Evolutionary conservation across 2,888 invertebrate genomes (phyloP).

Genomic region (Drosophila neotestacea): DNA sequence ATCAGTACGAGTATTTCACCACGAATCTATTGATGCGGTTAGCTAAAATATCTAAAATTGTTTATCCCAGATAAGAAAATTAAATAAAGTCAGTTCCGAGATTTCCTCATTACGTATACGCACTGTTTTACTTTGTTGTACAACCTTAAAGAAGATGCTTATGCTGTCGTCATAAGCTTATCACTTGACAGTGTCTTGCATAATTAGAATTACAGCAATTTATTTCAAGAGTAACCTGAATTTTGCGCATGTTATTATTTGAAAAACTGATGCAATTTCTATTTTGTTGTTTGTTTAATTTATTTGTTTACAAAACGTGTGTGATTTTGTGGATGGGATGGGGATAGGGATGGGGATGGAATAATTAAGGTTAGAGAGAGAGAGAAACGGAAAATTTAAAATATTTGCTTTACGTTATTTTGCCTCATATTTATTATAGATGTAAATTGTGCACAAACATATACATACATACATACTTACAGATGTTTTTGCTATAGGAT

Average conservation of each 20-base stretch:
- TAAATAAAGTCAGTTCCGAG: constrained; percentile 1
- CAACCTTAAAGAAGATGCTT: constrained; percentile 1
- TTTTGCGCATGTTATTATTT: constrained; percentile 3
- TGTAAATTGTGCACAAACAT: not conserved
- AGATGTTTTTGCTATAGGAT: constrained; percentile 5
- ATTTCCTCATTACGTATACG: constrained; percentile 46
- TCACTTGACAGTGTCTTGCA: constrained; percentile 24
- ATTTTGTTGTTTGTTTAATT: constrained; percentile 45
- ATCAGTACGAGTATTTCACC: not conserved
- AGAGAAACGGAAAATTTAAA: constrained; percentile 31
- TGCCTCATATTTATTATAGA: constrained; percentile 3
- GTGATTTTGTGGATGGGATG: constrained; percentile 3
- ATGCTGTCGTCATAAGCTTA: constrained; percentile 19
- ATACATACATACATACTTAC: too few relatives aligned
- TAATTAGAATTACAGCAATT: constrained; percentile 18
- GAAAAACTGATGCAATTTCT: constrained; percentile 58
- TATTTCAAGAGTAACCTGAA: constrained; percentile 3
- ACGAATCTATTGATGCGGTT: constrained; percentile 1
- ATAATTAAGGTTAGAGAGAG: not conserved
- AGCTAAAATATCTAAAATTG: constrained; percentile 10
- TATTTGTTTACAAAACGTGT: constrained; percentile 57
- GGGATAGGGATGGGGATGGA: not conserved
- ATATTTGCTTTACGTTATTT: constrained; percentile 35
- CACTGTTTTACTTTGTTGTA: constrained; percentile 4
- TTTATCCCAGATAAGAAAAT: constrained; percentile 36